Conservation (phyloP, 2,888 invertebrate species). For the Beris morrisii region DNA sequence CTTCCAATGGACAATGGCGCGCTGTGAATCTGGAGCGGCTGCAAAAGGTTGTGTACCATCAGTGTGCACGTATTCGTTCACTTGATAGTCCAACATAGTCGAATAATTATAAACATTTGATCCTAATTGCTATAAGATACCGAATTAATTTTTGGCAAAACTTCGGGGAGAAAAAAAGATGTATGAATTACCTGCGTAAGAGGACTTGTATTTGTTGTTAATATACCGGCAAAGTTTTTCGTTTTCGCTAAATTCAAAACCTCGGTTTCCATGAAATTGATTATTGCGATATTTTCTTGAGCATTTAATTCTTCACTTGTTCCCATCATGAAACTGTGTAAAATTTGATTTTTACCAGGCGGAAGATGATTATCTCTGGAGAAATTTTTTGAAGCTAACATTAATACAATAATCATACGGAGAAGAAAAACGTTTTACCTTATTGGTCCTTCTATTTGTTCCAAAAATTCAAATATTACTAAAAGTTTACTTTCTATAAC, state of each 20-base stretch:
- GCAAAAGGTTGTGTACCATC: slow-evolving; percentile 76
- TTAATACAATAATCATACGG: not conserved
- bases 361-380: slow-evolving; percentile 63
- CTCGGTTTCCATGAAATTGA: slow-evolving; percentile 77
- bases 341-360: slow-evolving; percentile 66
- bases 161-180: too few relatives aligned
- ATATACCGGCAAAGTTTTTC: slow-evolving; percentile 71
- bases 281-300: slow-evolving; percentile 76
- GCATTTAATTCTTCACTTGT: slow-evolving; percentile 67
- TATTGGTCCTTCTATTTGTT: slow-evolving; percentile 73
- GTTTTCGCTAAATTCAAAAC: slow-evolving; percentile 68
- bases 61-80: slow-evolving; percentile 73
- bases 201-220: slow-evolving; percentile 86
- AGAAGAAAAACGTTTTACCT: slow-evolving; percentile 55
- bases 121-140: slow-evolving; percentile 71
- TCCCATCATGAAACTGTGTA: slow-evolving; percentile 89
- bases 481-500: slow-evolving; percentile 67
- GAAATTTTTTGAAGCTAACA: not conserved
- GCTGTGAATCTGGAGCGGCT: slow-evolving; percentile 73
- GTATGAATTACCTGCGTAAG: slow-evolving; percentile 74
- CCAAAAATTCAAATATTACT: slow-evolving; percentile 78
- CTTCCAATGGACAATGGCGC: slow-evolving; percentile 81
- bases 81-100: slow-evolving; percentile 75
- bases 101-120: slow-evolving; percentile 77
- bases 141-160: slow-evolving; percentile 1